phyloP scores from a whole-genome alignment of 1,140 invertebrate genomes.

The Odontomachus brunneus region DNA sequence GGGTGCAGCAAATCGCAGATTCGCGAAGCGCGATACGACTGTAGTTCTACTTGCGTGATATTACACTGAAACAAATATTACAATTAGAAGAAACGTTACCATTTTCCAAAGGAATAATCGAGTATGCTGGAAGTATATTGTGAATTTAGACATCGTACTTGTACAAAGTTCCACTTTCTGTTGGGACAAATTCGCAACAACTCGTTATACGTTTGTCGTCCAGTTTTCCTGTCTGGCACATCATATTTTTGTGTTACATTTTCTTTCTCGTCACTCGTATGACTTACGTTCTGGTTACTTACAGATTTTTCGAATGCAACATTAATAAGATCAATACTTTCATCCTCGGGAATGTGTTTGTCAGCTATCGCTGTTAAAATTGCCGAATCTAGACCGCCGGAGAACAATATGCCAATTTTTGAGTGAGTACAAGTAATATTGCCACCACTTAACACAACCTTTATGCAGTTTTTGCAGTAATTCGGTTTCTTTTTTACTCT shows the following conservation, averaged over 20 bases:
- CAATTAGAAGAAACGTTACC: slow-evolving; percentile 12
- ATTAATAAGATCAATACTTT: slow-evolving; percentile 97
- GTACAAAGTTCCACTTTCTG: slow-evolving; percentile 90
- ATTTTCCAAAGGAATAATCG: neutral
- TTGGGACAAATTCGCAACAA: slow-evolving; percentile 89
- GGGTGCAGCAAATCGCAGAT: slow-evolving; percentile 94
- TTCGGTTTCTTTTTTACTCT: slow-evolving; percentile 88
- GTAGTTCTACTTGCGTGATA: slow-evolving; percentile 90
- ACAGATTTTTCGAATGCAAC: slow-evolving; percentile 93
- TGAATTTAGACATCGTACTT: slow-evolving; percentile 84
- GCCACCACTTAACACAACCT: slow-evolving; percentile 66
- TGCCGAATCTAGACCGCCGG: slow-evolving; percentile 97
- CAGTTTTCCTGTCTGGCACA: slow-evolving; percentile 94
- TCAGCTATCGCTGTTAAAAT: slow-evolving; percentile 93
- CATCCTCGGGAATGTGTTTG: slow-evolving; percentile 88
- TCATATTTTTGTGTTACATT: slow-evolving; percentile 83
- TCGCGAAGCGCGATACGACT: slow-evolving; percentile 79
- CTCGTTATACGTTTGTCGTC: slow-evolving; percentile 90
- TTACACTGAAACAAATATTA: slow-evolving; percentile 88
- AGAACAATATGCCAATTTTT: slow-evolving; percentile 95
- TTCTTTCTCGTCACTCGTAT: slow-evolving; percentile 40
- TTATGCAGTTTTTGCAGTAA: slow-evolving; percentile 89
- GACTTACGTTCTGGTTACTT: slow-evolving; percentile 57
- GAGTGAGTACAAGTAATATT: slow-evolving; percentile 87
- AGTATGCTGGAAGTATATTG: slow-evolving; percentile 63